Evolutionary conservation across 1,140 invertebrate species (phyloP).

Genomic region (Rhagoletis zephyria): DNA sequence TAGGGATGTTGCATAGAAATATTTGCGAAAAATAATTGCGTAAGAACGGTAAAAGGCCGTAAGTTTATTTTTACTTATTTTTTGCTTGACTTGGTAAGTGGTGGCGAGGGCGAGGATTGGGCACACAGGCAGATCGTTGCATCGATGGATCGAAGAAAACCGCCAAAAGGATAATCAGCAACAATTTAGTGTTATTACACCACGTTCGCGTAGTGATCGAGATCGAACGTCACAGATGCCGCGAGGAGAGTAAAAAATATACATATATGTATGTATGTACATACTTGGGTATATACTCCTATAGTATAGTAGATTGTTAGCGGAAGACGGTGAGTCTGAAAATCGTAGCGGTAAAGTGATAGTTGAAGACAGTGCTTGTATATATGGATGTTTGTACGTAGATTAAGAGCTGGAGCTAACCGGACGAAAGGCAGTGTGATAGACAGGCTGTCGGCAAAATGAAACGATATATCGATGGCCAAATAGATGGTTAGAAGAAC

Average conservation of each 20-base stretch:
- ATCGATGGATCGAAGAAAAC: conserved; percentile 59
- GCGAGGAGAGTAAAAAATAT: background rate
- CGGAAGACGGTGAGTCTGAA: conserved; percentile 5
- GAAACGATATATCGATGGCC: conserved; percentile 2
- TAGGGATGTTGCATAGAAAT: background rate
- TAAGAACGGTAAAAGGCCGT: conserved; percentile 38
- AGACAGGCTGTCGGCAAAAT: conserved; percentile 30
- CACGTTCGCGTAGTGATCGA: conserved; percentile 63
- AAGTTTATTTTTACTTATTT: background rate
- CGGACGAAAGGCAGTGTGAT: background rate
- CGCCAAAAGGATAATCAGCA: conserved; percentile 74
- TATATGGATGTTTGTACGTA: background rate
- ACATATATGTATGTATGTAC: background rate
- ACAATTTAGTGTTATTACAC: conserved; percentile 74
- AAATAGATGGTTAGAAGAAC: background rate
- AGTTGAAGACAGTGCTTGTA: background rate
- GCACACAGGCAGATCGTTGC: background rate
- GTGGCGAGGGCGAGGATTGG: background rate
- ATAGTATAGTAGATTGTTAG: background rate
- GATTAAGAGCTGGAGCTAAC: background rate
- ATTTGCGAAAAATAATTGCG: conserved; percentile 5
- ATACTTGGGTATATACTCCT: background rate
- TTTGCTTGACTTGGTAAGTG: background rate
- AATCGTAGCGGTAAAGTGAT: conserved; percentile 33
- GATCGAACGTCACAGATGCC: conserved; percentile 18